A percentile compares a stretch with the other conserved stretches of the same genome.
phyloP scores from a whole-genome alignment of 2,797 vertebrate species.

The Syngnathus rostellatus region DNA sequence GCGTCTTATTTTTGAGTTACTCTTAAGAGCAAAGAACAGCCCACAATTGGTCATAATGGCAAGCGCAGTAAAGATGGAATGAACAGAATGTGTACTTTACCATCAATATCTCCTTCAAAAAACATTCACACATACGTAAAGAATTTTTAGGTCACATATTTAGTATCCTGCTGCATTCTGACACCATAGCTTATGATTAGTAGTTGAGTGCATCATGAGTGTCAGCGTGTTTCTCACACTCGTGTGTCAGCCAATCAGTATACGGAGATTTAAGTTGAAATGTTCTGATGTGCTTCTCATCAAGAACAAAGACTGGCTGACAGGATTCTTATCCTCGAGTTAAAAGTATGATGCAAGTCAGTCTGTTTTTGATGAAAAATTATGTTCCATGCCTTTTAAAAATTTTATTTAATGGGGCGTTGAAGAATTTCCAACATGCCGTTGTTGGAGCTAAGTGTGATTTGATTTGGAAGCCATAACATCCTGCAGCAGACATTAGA shows the following conservation, averaged over 20 bases:
- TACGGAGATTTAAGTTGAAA: neutral
- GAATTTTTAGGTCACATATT: conserved; percentile 14
- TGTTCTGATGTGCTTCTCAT: neutral
- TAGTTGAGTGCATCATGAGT: conserved; percentile 40
- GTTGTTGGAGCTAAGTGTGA: neutral
- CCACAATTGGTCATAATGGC: neutral
- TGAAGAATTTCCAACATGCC: neutral
- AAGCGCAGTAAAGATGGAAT: neutral
- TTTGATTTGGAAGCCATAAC: neutral
- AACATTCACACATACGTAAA: neutral
- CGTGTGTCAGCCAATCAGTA: neutral
- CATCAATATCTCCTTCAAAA: neutral
- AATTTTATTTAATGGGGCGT: no score
- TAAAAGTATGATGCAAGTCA: neutral
- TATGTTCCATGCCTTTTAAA: neutral
- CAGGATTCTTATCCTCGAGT: neutral
- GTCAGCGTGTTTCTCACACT: conserved; percentile 8
- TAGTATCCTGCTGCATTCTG: conserved; percentile 32
- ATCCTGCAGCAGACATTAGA: neutral
- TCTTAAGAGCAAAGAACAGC: neutral
- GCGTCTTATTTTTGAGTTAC: neutral
- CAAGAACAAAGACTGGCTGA: neutral
- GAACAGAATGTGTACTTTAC: neutral
- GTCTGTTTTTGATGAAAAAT: neutral
- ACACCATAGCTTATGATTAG: conserved; percentile 54